Evolutionary conservation across 2,888 invertebrate genomes (phyloP), one percentile per base, ranked within the genome.

Genomic region (Drosophila mimetica): DNA sequence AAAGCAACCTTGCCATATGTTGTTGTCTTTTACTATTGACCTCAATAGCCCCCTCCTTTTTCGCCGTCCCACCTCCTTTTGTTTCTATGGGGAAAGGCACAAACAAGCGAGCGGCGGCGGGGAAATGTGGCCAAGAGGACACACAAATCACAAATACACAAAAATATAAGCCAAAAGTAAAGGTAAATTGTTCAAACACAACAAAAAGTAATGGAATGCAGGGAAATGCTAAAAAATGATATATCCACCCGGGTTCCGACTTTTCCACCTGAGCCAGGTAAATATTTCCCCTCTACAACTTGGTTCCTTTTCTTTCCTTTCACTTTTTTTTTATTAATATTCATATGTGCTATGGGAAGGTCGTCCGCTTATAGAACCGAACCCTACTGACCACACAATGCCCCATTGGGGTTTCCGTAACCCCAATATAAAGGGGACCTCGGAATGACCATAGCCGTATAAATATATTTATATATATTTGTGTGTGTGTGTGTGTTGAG

Each of bases 1-100:
- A 77, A 78, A 85, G 77, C 84, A 88, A 86, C 88, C 88, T 85
- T 85, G 88, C 86, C 88, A 84, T 87, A 86, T 87, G 87, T 76
- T 86, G 74, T 85, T 87, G 71, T 81, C 75, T 86, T 85, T 81
- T 86, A 83, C 72, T 81, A 89, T 86, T 86, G 88, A 89, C 86
- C 84, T 76, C 73, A 79, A 89, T 78, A 84, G 34, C 34, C 65
- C 44, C 32, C 34, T n/a, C 48, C 14, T 22, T 34, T 34, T 9
- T 18, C 63, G 39, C n/a, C 30, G 11, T 8, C 34, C 13, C n/a
- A 25, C 42, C 47, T 9, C 34, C 22, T 66, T 75, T 86, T 83
- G 84, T 88, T 84, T 84, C 86, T 80, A 88, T 76, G 77, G 86
- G 83, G 67, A 83, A 83, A 66, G 60, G 71, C 61, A 63, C 52